A percentile compares a stretch with the other conserved stretches of the same genome.
phyloP scores from a whole-genome alignment of 2,797 vertebrate genomes.

The Smutsia gigantea region DNA sequence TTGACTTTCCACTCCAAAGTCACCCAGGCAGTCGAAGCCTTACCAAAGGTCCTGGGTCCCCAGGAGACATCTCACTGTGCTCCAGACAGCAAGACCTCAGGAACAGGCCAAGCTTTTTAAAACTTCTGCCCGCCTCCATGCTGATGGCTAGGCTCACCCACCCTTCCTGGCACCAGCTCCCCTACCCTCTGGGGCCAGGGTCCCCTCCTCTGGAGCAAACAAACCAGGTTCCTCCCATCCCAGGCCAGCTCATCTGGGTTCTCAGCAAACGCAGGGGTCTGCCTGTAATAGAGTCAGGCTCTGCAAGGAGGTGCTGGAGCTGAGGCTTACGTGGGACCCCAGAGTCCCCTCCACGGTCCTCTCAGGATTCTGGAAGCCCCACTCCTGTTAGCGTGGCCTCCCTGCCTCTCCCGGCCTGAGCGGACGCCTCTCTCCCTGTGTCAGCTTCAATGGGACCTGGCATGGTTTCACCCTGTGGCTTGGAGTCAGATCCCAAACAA shows the following conservation, averaged over 20 bases:
- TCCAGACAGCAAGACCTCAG: neutral
- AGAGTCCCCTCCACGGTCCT: neutral
- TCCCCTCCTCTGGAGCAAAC: neutral
- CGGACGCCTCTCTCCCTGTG: neutral
- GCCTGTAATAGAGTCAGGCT: rapidly evolving
- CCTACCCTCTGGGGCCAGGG: neutral
- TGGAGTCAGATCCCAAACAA: slow-evolving; percentile 34
- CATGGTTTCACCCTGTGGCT: neutral
- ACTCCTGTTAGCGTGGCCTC: neutral
- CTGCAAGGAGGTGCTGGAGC: neutral
- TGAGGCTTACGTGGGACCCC: rapidly evolving
- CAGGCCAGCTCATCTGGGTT: too few relatives aligned
- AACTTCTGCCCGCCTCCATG: neutral
- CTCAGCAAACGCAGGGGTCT: neutral
- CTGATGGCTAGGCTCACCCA: too few relatives aligned
- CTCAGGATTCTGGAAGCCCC: neutral
- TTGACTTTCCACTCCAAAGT: neutral
- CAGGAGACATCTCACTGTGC: neutral
- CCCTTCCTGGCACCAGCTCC: too few relatives aligned
- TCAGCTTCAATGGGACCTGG: neutral
- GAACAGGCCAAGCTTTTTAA: neutral
- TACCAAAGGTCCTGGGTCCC: neutral
- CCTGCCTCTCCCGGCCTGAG: neutral
- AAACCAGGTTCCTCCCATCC: neutral
- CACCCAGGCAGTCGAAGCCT: neutral